Base-by-base conservation (phyloP, 2,113 vertebrate species). In the Nyctibius bracteatus region DNA sequence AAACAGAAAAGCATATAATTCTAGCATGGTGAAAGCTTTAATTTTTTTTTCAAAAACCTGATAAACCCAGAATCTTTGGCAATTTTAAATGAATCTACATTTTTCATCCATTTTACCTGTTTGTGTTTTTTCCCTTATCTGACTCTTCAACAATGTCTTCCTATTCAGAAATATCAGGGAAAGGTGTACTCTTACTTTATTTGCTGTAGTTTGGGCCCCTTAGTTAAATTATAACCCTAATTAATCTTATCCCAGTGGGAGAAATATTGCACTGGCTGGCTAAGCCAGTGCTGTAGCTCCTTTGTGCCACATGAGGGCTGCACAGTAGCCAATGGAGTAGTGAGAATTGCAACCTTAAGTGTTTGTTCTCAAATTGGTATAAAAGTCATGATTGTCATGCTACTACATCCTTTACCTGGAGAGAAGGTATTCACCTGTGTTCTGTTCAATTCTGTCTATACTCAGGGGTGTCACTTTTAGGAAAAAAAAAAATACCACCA, bases 401-500 rank as follows among this genome's bases (percentile, higher is more conserved):
- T 25, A 47, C 39, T 55, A 58, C 78, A 33, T 14, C 19, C 5
- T 58, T 37, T 86, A 23, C 14, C 21, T 58, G 7, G 18, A 55
- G 18, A 55, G 49, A 88, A 86, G 10, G 2, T 35, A 27, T 51
- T 62, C 58, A 55, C 24, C 22, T 54, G 14, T 28, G 9, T 46
- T 66, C 5, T 23, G 2, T 28, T 66, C 8, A 57, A 8, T 37
- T 51, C 33, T 30, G 2, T n/a, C 28, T 80, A 1, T 54, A 16
- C 22, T 43, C n/a, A 23, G 16, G 6, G 61, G 4, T 16, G 33
- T 81, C 10, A 75, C 6, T 63, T 88, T 27, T 14, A 72, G 10
- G 3, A 6, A 5, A 3, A 8, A 18, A 7, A 22, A 74, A 33
- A 70, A n/a, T n/a, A n/a, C n/a, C 10, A 19, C 3, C 7, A 6